A percentile compares a stretch with the other conserved stretches of the same genome.
Evolutionary conservation across 1,140 invertebrate genomes (phyloP).

Genomic region (Scylla paramamosain): DNA sequence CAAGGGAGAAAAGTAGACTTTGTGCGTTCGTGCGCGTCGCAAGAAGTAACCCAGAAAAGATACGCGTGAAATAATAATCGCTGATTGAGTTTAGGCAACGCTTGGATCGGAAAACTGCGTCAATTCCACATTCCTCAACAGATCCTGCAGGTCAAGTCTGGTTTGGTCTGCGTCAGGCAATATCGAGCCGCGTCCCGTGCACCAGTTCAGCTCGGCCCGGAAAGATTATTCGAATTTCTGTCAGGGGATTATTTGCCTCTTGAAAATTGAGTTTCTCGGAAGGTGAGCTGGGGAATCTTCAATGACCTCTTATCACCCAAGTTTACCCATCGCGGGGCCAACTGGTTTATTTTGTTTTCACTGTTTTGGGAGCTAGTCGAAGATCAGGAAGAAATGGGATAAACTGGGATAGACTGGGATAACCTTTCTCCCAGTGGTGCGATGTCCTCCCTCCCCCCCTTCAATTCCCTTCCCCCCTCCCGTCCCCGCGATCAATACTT

Average conservation of each 20-base stretch:
- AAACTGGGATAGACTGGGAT: background rate
- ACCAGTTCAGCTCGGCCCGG: too few relatives aligned
- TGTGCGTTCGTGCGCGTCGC: background rate
- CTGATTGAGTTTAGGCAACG: background rate
- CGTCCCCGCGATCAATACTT: too few relatives aligned
- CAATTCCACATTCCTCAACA: too few relatives aligned
- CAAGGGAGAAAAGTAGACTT: background rate
- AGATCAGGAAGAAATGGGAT: constrained; percentile 7
- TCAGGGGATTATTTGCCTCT: background rate
- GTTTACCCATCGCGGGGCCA: background rate
- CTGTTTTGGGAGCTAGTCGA: background rate
- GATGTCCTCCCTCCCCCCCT: too few relatives aligned
- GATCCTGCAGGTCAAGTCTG: too few relatives aligned
- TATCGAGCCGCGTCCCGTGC: background rate
- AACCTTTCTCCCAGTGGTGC: background rate
- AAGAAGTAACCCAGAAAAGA: too few relatives aligned
- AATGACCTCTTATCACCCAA: background rate
- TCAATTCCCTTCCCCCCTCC: too few relatives aligned
- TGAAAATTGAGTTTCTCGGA: background rate
- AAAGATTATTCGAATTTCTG: background rate
- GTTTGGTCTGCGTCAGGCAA: background rate
- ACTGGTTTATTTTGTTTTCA: background rate
- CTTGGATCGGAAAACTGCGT: too few relatives aligned
- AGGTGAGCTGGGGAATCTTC: background rate
- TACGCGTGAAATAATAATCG: background rate